These are phyloP conservation scores for Axea sp. DNA, from an alignment of 2,888 invertebrate species.

Conservation along the genomic window DNA sequence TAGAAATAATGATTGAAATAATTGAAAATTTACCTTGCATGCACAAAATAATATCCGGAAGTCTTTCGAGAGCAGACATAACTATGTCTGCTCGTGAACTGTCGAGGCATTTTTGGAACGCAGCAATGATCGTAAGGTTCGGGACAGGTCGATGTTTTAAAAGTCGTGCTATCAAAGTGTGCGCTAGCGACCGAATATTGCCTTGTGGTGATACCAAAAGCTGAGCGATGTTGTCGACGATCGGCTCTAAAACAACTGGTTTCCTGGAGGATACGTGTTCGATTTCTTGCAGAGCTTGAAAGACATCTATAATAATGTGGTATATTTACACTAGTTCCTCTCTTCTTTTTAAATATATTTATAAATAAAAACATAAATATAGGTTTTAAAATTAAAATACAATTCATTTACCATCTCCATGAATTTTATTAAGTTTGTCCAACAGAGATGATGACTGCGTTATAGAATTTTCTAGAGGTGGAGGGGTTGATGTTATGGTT, in stretches of 20 bases:
- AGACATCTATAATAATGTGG: slow-evolving; percentile 81
- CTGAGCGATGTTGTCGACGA: slow-evolving; percentile 84
- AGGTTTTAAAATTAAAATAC: too few species aligned
- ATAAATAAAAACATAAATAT: too few species aligned
- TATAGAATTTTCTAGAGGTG: slow-evolving; percentile 74
- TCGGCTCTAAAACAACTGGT: slow-evolving; percentile 84
- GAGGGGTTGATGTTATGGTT: slow-evolving; percentile 80
- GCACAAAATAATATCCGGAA: slow-evolving; percentile 90
- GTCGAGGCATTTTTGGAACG: slow-evolving; percentile 90
- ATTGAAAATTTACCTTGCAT: slow-evolving; percentile 84
- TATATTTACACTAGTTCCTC: too few species aligned
- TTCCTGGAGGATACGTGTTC: slow-evolving; percentile 86
- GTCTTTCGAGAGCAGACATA: slow-evolving; percentile 87
- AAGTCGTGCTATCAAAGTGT: slow-evolving; percentile 86
- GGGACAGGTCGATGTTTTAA: slow-evolving; percentile 85
- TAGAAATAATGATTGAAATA: too few species aligned
- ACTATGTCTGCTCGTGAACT: slow-evolving; percentile 89
- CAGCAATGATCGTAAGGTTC: slow-evolving; percentile 85
- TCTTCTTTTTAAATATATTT: too few species aligned
- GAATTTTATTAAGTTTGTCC: slow-evolving; percentile 74
- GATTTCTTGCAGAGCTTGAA: slow-evolving; percentile 86
- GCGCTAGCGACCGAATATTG: slow-evolving; percentile 85
- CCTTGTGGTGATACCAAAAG: slow-evolving; percentile 83
- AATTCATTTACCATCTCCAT: slow-evolving; percentile 77
- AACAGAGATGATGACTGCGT: slow-evolving; percentile 80